Evolutionary conservation across 1,140 invertebrate species (phyloP).

Genomic region (Macrobrachium rosenbergii): DNA sequence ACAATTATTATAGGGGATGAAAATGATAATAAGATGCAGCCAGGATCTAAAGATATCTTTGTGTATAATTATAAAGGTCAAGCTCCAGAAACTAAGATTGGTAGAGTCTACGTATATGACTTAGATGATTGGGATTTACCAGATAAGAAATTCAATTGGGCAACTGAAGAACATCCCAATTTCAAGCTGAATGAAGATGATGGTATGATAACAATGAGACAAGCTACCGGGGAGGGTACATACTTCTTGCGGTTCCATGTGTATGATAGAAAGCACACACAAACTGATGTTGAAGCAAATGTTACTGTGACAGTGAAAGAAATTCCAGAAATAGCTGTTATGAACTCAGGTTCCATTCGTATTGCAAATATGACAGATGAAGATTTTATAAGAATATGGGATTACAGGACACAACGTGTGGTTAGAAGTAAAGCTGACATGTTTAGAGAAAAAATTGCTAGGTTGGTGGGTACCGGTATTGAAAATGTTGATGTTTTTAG

Average conservation of each 20-base stretch:
- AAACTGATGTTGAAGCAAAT: slow-evolving; percentile 80
- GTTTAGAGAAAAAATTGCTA: slow-evolving; percentile 83
- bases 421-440: slow-evolving; percentile 89
- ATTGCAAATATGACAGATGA: slow-evolving; percentile 95
- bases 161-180: slow-evolving; percentile 80
- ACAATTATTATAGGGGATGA: slow-evolving; percentile 94
- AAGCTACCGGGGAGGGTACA: slow-evolving; percentile 87
- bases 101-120: slow-evolving; percentile 95
- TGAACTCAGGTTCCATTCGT: slow-evolving; percentile 94
- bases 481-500: slow-evolving; percentile 97
- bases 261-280: slow-evolving; percentile 92
- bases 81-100: slow-evolving; percentile 84
- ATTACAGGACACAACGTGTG: slow-evolving; percentile 87
- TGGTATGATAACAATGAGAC: slow-evolving; percentile 95
- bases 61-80: slow-evolving; percentile 92
- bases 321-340: slow-evolving; percentile 94
- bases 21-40: slow-evolving; percentile 98
- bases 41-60: slow-evolving; percentile 95
- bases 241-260: slow-evolving; percentile 91
- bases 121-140: slow-evolving; percentile 97
- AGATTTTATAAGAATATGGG: slow-evolving; percentile 95
- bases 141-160: slow-evolving; percentile 97
- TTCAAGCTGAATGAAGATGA: slow-evolving; percentile 92
- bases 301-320: slow-evolving; percentile 93
- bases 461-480: slow-evolving; percentile 85